Evolutionary conservation across 2,113 vertebrate genomes (phyloP).

Genomic region (Shinisaurus crocodilurus): DNA sequence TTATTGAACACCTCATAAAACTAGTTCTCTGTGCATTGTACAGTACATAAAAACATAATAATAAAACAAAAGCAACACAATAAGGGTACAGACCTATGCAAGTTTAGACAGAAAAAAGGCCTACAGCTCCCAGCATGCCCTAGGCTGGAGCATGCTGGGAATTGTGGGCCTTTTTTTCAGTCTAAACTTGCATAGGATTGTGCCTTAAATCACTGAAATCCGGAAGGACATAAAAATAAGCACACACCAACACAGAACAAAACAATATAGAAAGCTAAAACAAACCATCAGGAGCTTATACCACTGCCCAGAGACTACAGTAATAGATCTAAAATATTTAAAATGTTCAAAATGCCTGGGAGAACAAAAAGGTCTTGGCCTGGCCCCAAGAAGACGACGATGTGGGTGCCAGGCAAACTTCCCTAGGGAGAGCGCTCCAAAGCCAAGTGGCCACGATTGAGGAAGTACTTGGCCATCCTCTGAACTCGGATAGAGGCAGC

Average conservation of each 20-base stretch:
- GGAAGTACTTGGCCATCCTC: too few species aligned
- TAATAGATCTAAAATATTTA: too few species aligned
- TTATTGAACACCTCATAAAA: too few species aligned
- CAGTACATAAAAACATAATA: background rate
- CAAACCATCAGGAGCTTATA: background rate
- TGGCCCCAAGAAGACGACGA: background rate
- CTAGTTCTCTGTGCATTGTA: background rate
- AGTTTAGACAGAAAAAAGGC: too few species aligned
- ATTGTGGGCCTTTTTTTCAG: too few species aligned
- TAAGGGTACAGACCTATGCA: too few species aligned
- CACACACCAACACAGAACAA: background rate
- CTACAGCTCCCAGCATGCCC: too few species aligned
- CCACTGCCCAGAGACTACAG: background rate
- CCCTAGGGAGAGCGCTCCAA: background rate
- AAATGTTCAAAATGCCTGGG: too few species aligned
- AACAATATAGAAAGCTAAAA: background rate
- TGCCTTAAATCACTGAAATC: background rate
- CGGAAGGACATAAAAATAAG: background rate
- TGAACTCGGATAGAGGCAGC: background rate
- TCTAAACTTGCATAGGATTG: too few species aligned
- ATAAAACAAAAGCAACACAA: too few species aligned
- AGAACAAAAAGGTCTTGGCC: background rate
- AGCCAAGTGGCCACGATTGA: too few species aligned
- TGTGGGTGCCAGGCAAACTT: background rate
- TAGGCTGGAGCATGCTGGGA: too few species aligned